Evolutionary conservation across 2,113 vertebrate species (phyloP).

Genomic region (Nibea albiflora): DNA sequence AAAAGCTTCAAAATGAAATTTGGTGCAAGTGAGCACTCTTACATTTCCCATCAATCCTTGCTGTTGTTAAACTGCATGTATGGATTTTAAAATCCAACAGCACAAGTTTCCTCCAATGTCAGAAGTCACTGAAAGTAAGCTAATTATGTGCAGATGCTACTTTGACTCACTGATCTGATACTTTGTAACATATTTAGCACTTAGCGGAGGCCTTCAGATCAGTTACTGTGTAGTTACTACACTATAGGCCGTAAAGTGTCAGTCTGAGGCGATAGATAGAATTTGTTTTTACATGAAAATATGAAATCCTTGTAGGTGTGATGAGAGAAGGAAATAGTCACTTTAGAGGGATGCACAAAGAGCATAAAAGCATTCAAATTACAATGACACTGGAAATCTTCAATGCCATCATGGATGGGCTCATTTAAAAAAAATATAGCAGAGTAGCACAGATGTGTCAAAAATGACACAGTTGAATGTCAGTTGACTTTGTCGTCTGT

Average conservation of each 20-base stretch:
- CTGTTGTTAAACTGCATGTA: not conserved
- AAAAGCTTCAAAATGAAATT: not conserved
- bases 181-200: not conserved
- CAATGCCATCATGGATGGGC: not conserved
- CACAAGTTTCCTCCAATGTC: not conserved
- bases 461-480: not conserved
- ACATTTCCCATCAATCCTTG: not conserved
- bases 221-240: not conserved
- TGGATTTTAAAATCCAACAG: not conserved
- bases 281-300: not conserved
- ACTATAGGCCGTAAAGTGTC: not conserved
- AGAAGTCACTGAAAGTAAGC: not conserved
- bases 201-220: not conserved
- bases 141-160: not conserved
- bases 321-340: not conserved
- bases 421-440: not conserved
- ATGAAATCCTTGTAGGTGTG: not conserved
- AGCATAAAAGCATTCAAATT: not conserved
- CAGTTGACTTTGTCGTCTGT: not conserved
- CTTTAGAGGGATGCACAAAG: not conserved
- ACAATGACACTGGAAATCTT: not conserved
- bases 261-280: rapidly evolving
- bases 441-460: conserved; percentile 2
- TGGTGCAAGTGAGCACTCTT: not conserved
- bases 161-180: not conserved